These are phyloP conservation scores for Dinothrombium tinctorium DNA, from an alignment of 1,140 invertebrate genomes.

Conservation along the genomic window DNA sequence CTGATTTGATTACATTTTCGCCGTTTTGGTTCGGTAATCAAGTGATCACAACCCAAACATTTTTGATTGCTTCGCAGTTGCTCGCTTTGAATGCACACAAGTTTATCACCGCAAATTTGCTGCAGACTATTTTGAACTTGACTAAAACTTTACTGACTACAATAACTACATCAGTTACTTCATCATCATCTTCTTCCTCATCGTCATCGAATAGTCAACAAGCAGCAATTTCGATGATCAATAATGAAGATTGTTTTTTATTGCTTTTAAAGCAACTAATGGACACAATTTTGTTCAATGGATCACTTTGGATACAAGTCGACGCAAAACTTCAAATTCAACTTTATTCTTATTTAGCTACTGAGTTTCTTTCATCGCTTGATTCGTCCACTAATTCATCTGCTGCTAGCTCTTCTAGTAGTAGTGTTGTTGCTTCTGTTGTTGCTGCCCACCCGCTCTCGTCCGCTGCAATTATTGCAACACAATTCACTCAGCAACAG, in stretches of 20 bases:
- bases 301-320: slow-evolving; percentile 73
- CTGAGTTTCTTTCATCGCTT: slow-evolving; percentile 9
- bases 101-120: slow-evolving; percentile 74
- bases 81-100: slow-evolving; percentile 75
- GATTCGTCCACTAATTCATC: neutral
- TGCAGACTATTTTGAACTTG: slow-evolving; percentile 72
- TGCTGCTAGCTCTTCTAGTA: too few relatives aligned
- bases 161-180: slow-evolving; percentile 34
- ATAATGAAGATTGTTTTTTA: slow-evolving; percentile 21
- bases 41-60: slow-evolving; percentile 91
- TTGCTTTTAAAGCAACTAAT: slow-evolving; percentile 83
- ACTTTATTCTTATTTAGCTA: slow-evolving; percentile 12
- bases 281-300: slow-evolving; percentile 97
- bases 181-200: too few relatives aligned
- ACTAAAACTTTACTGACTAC: slow-evolving; percentile 90
- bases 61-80: slow-evolving; percentile 92
- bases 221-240: too few relatives aligned
- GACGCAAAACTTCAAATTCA: slow-evolving; percentile 11
- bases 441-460: too few relatives aligned
- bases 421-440: too few relatives aligned
- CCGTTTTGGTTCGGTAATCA: slow-evolving; percentile 28
- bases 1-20: slow-evolving; percentile 85
- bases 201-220: too few relatives aligned
- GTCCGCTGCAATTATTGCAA: too few relatives aligned
- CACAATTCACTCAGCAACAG: too few relatives aligned